These are phyloP conservation scores for Crotalus horridus DNA, from an alignment of 2,113 vertebrate species.

Conservation along the genomic window DNA sequence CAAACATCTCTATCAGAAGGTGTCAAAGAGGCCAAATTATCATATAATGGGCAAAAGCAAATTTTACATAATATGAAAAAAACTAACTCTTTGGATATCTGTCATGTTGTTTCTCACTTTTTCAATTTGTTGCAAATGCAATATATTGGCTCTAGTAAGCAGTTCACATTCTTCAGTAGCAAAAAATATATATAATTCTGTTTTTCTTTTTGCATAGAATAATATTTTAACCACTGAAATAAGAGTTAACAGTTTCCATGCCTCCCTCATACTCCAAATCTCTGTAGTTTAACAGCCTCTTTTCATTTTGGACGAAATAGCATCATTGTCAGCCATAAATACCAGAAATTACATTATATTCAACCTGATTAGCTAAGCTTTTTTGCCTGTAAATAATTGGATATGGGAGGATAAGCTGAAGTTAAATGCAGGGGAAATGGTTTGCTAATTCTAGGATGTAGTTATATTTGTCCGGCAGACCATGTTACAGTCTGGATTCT, in stretches of 20 bases:
- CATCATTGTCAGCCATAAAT: background rate
- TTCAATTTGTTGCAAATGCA: slow-evolving; percentile 48
- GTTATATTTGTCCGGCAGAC: background rate
- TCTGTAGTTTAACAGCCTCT: background rate
- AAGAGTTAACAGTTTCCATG: slow-evolving; percentile 34
- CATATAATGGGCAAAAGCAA: slow-evolving; percentile 19
- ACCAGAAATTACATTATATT: background rate
- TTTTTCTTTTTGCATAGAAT: slow-evolving; percentile 54
- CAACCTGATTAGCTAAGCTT: background rate
- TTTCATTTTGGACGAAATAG: background rate
- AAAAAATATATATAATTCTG: slow-evolving; percentile 38
- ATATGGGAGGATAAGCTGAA: background rate
- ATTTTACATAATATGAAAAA: slow-evolving; percentile 52
- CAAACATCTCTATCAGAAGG: background rate
- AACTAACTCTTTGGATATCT: slow-evolving; percentile 53
- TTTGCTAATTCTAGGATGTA: background rate
- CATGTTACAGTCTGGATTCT: background rate
- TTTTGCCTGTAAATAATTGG: background rate
- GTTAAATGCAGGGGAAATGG: background rate
- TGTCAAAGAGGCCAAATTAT: slow-evolving; percentile 20
- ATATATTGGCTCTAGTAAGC: slow-evolving; percentile 62
- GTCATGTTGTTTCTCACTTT: slow-evolving; percentile 29
- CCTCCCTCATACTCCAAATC: background rate
- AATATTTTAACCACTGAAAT: background rate
- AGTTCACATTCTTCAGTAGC: slow-evolving; percentile 57